Conservation (phyloP, 2,113 vertebrate species). For the Scytalopus superciliaris region DNA sequence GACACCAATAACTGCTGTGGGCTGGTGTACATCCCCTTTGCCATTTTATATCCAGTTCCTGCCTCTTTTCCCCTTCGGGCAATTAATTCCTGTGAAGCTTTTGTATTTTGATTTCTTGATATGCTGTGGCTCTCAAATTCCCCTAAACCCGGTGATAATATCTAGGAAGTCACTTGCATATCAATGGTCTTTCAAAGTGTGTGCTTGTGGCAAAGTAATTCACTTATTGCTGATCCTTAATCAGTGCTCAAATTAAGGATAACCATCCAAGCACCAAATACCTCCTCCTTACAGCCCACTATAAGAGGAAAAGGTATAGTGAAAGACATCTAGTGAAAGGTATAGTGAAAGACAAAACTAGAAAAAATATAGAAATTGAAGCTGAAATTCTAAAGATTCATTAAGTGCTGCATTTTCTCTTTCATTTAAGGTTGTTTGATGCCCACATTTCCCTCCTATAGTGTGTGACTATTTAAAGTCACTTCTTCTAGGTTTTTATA, state of each 20-base stretch:
- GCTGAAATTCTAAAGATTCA: not conserved
- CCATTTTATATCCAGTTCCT: not conserved
- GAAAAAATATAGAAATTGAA: not conserved
- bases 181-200: not conserved
- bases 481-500: not conserved
- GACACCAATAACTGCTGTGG: not conserved
- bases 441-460: not conserved
- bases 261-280: not conserved
- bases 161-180: not conserved
- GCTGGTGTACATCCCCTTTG: not conserved
- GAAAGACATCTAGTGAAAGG: not conserved
- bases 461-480: not conserved
- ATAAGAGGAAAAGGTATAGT: not conserved
- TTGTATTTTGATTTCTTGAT: not conserved
- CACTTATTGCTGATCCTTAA: not conserved
- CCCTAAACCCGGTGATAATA: not conserved
- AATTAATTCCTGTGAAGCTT: not conserved
- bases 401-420: not conserved
- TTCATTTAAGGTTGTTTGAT: not conserved
- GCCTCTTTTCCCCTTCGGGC: not conserved
- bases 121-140: not conserved
- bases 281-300: not conserved
- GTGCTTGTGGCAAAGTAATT: not conserved
- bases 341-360: not conserved
- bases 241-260: not conserved